These are phyloP conservation scores for Cephalopholis sonnerati DNA, from an alignment of 2,113 vertebrate species.

Conservation along the genomic window DNA sequence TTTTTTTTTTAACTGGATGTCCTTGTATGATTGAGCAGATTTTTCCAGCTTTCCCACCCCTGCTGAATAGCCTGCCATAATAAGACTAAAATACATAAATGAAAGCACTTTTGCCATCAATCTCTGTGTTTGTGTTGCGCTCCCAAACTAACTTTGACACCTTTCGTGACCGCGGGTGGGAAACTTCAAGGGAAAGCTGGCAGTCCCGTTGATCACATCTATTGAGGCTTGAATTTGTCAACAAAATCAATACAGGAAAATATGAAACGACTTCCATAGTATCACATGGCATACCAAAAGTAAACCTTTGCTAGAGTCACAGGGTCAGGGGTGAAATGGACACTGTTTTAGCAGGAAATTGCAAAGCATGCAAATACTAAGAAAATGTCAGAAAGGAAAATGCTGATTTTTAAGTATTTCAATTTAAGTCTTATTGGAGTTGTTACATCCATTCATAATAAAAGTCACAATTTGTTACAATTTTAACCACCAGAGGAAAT, in stretches of 20 bases:
- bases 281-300: background rate
- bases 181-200: conserved; percentile 58
- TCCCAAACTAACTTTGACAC: conserved; percentile 76
- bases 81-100: conserved; percentile 77
- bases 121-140: conserved; percentile 59
- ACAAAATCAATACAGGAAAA: conserved; percentile 52
- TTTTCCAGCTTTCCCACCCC: conserved; percentile 81
- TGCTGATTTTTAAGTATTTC: conserved; percentile 5
- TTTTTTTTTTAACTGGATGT: conserved; percentile 63
- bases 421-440: conserved; percentile 21
- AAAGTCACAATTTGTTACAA: background rate
- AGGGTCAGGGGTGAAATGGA: background rate
- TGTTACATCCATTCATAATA: conserved; percentile 14
- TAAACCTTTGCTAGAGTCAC: background rate
- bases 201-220: conserved; percentile 28
- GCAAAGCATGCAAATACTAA: conserved; percentile 20
- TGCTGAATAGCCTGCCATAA: conserved; percentile 64
- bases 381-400: conserved; percentile 30
- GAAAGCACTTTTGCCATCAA: conserved; percentile 79
- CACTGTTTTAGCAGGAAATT: conserved; percentile 19
- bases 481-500: background rate
- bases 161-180: conserved; percentile 65
- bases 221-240: conserved; percentile 35
- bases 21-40: conserved; percentile 74
- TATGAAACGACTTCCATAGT: conserved; percentile 7